Base-by-base conservation (phyloP, 2,113 vertebrate species). In the Channa argus region DNA sequence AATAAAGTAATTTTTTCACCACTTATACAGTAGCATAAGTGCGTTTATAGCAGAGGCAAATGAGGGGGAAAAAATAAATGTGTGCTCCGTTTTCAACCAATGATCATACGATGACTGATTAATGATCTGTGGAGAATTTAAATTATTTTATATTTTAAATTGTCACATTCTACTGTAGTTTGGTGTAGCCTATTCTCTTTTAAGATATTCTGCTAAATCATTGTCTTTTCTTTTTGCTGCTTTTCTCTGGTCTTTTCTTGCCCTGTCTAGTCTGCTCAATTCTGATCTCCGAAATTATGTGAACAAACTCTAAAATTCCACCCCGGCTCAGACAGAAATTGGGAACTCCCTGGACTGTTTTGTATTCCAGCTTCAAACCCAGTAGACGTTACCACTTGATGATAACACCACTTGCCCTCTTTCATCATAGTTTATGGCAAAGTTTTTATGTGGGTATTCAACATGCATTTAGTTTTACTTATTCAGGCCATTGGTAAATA, bases 351-450 rank as follows among this genome's bases (percentile, higher is more conserved):
- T 45, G 49, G 39, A 46, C 68, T 77, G 12, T 61, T 82, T 72
- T 52, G 14, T 70, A 60, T 84, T 79, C 61, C 67, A 80, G 47
- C 63, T 63, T 37, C 38, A 41, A 43, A 52, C 64, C 7, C 12
- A 61, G 73, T 79, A 38, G 58, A 47, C 71, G 49, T 59, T 47
- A 63, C 66, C 52, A 65, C 71, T 83, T 76, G 70, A 83, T 53
- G 71, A 62, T 73, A 85, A 83, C 63, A 63, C 52, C 44, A 50
- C 44, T 59, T 68, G 71, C 61, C 67, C 68, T 62, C 56, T 53
- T 64, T 67, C 54, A 63, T 77, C 56, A 47, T 61, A 50, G 66
- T 73, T 66, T 63, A 6, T 72, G 52, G 64, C 4, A 7, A 47
- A 68, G 51, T 52, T 72, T 81, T 45, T 73, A n/a, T 38, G 52